phyloP scores from a whole-genome alignment of 2,113 vertebrate species.

The Plecotus auritus region DNA sequence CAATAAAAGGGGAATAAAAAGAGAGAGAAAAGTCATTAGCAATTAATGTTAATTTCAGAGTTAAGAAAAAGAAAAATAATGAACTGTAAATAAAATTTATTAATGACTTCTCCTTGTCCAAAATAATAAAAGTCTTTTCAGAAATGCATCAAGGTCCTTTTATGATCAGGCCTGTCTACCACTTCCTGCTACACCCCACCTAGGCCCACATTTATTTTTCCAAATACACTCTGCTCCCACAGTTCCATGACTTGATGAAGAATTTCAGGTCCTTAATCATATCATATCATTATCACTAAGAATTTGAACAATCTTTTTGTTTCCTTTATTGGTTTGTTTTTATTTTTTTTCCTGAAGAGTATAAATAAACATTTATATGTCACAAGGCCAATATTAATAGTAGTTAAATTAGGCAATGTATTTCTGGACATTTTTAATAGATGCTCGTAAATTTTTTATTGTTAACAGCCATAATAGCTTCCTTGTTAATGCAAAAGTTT shows the following conservation, averaged over 20 bases:
- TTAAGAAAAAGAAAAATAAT: not conserved
- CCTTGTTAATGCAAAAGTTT: not conserved
- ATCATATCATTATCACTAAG: not conserved
- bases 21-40: not conserved
- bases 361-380: not conserved
- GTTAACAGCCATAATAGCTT: not conserved
- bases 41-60: not conserved
- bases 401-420: not conserved
- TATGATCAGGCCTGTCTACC: not conserved
- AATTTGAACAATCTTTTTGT: not conserved
- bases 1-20: no score
- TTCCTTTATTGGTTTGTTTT: not conserved
- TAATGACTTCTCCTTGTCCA: not conserved
- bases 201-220: not conserved
- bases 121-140: not conserved
- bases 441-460: not conserved
- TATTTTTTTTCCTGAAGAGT: not conserved
- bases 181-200: not conserved
- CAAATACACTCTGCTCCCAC: not conserved
- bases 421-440: constrained; percentile 17
- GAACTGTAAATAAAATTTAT: not conserved
- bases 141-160: not conserved
- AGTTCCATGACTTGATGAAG: not conserved
- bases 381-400: not conserved
- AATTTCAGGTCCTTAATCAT: not conserved